Conservation (phyloP, 2,888 invertebrate genomes). For the Drymonia ruficornis region DNA sequence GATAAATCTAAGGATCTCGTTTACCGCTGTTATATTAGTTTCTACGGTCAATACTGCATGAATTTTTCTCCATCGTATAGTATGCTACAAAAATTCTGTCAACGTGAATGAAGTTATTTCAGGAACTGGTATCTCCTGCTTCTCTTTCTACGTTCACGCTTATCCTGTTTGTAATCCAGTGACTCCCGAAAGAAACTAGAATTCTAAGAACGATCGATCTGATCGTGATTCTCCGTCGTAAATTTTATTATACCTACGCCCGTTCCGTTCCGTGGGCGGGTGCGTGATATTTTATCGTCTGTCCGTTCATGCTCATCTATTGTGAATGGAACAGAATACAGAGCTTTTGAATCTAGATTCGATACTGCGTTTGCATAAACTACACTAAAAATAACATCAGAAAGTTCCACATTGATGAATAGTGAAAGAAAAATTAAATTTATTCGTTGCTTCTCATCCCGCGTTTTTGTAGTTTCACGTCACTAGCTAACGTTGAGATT, state of each 20-base stretch:
- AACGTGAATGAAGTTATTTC: neutral
- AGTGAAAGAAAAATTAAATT: neutral
- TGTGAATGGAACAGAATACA: conserved; percentile 53
- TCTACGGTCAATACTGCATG: no score
- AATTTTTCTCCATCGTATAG: no score
- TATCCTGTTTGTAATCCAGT: neutral
- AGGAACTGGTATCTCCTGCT: neutral
- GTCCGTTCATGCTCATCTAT: conserved; percentile 50
- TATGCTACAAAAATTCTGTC: neutral
- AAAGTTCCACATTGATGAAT: neutral
- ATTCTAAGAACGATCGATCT: conserved; percentile 2
- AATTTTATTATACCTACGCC: conserved; percentile 26
- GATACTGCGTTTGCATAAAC: conserved; percentile 43
- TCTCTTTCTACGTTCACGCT: neutral
- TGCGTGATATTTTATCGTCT: conserved; percentile 46
- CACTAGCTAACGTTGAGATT: neutral
- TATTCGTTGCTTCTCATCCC: neutral
- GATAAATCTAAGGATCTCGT: no score
- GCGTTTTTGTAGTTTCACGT: neutral
- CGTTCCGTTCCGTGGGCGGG: conserved; percentile 31
- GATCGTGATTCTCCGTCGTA: conserved; percentile 8
- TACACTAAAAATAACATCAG: conserved; percentile 33
- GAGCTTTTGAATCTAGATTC: conserved; percentile 39
- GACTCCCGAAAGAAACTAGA: conserved; percentile 1
- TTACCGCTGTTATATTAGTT: no score